Conservation (phyloP, 2,797 vertebrate genomes). For the Alouatta caraya region DNA sequence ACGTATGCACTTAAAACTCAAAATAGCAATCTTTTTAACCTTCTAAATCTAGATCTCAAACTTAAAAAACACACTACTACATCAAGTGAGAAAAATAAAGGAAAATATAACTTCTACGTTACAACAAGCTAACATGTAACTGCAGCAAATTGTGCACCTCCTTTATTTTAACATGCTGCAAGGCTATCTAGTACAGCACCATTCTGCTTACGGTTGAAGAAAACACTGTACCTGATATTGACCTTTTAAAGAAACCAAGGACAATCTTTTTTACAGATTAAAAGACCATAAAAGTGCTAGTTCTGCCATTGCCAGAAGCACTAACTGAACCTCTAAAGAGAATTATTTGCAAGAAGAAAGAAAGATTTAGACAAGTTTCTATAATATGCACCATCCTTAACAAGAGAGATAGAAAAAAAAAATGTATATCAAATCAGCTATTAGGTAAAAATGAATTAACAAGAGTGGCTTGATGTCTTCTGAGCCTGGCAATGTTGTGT, state of each 20-base stretch:
- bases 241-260: slow-evolving; percentile 73
- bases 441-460: slow-evolving; percentile 52
- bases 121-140: background rate
- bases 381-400: slow-evolving; percentile 29
- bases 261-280: slow-evolving; percentile 74
- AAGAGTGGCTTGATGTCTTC: slow-evolving; percentile 2
- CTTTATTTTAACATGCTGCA: background rate
- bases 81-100: slow-evolving; percentile 27
- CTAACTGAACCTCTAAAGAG: slow-evolving; percentile 69
- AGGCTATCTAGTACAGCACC: background rate
- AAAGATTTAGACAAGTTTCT: slow-evolving; percentile 49
- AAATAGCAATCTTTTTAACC: background rate
- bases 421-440: slow-evolving; percentile 42
- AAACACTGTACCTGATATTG: slow-evolving; percentile 60
- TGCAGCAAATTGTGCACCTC: background rate
- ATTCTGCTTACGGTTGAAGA: slow-evolving; percentile 31
- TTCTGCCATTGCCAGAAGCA: slow-evolving; percentile 68
- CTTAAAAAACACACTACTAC: background rate
- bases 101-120: background rate
- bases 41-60: background rate
- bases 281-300: slow-evolving; percentile 74
- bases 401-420: slow-evolving; percentile 36
- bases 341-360: slow-evolving; percentile 66
- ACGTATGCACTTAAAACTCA: background rate
- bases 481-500: slow-evolving; percentile 26